A percentile compares a stretch with the other conserved stretches of the same genome.
These are phyloP conservation scores for Rhinoraja longicauda DNA, from an alignment of 2,797 vertebrate genomes.

Conservation along the genomic window DNA sequence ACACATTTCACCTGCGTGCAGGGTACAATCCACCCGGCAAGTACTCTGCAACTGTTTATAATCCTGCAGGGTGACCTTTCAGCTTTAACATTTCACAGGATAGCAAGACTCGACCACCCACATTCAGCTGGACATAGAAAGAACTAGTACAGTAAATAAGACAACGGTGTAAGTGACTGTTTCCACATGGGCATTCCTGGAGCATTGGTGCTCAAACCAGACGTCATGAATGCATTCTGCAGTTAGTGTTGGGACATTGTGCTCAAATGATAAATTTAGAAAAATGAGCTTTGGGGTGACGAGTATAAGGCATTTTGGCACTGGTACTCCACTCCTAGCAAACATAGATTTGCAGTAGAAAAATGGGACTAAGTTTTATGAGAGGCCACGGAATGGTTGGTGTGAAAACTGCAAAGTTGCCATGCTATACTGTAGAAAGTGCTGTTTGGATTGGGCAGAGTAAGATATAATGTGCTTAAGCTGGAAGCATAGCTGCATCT, in stretches of 20 bases:
- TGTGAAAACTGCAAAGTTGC: not conserved
- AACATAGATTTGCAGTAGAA: not conserved
- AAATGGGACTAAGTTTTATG: not conserved
- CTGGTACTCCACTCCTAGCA: not conserved
- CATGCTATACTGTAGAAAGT: not conserved
- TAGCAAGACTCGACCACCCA: not conserved
- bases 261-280: not conserved
- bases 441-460: not conserved
- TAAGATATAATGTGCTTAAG: no score
- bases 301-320: not conserved
- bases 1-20: constrained; percentile 26
- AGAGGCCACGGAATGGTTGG: not conserved
- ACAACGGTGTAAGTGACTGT: not conserved
- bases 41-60: not conserved
- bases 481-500: not conserved
- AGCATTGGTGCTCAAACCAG: not conserved
- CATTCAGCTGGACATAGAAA: not conserved
- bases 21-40: constrained; percentile 16
- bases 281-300: not conserved
- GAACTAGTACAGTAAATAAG: not conserved
- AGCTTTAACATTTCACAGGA: constrained; percentile 17
- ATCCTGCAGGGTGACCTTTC: not conserved
- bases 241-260: not conserved
- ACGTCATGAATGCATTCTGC: not conserved
- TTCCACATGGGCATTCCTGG: not conserved